Evolutionary conservation across 1,140 invertebrate species (phyloP), one percentile per base, ranked within the genome.

Genomic region (Trichogramma pretiosum): DNA sequence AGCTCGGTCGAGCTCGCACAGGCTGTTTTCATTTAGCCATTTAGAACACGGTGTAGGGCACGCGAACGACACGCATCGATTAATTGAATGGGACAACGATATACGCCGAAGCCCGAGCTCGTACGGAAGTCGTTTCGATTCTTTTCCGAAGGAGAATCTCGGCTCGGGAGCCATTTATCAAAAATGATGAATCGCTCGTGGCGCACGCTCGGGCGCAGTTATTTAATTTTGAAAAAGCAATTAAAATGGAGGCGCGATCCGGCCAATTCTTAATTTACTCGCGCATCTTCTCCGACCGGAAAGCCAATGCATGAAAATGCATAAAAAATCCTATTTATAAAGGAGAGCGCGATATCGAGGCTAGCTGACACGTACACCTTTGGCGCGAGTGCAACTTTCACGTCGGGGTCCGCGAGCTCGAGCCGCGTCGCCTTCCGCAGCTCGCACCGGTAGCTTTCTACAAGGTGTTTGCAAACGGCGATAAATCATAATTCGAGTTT

Each of bases 401-500:
- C 36, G 36, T n/a, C n/a, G n/a, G n/a, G 23, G 19, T 7, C 14
- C 35, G 5, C 19, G 18, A 37, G 4, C 19, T 28, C 10, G 34
- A 35, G 24, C 16, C 32, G 33, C 16, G 21, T 36, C 36, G 26
- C 26, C 32, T n/a, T 18, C 26, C 22, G n/a, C n/a, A n/a, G n/a
- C n/a, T n/a, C 11, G 24, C 5, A 11, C 24, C 24, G 24, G 24
- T 11, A 28, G 5, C 5, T 28, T 7, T 11, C 5, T 28, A 28
- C 11, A 28, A 14, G 21, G 46, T 37, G 50, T 55, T 40, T 59
- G n/a, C 54, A 55, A 60, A 56, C 43, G 55, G 55, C 50, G 30
- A 54, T 62, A 60, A 58, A 62, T 62, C 58, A 59, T 46, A 32
- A 11, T 11, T 28, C 11, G 5, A 11, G 24, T 28, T 28, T 28